Evolutionary conservation across 1,140 invertebrate species (phyloP), one percentile per base, ranked within the genome.

Genomic region (Drosophila yakuba): DNA sequence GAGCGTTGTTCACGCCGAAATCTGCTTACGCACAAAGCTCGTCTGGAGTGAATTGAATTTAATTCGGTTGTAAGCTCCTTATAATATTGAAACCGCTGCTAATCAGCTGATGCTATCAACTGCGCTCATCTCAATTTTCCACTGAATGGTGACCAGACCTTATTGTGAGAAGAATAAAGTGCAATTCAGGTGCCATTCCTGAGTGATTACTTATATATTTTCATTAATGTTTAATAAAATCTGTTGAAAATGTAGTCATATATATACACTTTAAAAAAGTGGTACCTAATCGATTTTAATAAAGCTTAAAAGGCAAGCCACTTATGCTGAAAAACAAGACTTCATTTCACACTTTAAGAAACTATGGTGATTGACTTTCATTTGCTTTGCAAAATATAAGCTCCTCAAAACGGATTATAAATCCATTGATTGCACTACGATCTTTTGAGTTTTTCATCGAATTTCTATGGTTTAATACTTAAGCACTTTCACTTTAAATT

Each of bases 51-150:
- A 47, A 35, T 35, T 12, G 17, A 68, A 48, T 57, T 25, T 25
- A 57, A 55, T 56, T 56, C 6, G 8, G 12, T 1, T 25, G 25
- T 69, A 71, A 57, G 54, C 41, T n/a, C 12, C 50, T 71, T 69
- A 69, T 41, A 25, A 20, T 41, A 48, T 57, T 25, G 36, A 28
- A 69, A 45, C 35, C 28, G 3, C 6, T 35, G 28, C 10, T 52
- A 68, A 51, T 68, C 47, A 68, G 20, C 15, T 68, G 47, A 52
- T 44, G 60, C 11, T 51, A 63, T 67, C 38, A 67, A 15, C 4
- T 1, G n/a, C 5, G 8, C 32, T 45, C 11, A 55, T 54, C 28
- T 48, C 6, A 8, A 45, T 38, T 68, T 67, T 55, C 28, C 20
- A 50, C 1, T 0, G 8, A 36, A 58, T 20, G 20, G 10, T 12